Conservation (phyloP, 2,888 invertebrate species). For the Sipunculus nudus region DNA sequence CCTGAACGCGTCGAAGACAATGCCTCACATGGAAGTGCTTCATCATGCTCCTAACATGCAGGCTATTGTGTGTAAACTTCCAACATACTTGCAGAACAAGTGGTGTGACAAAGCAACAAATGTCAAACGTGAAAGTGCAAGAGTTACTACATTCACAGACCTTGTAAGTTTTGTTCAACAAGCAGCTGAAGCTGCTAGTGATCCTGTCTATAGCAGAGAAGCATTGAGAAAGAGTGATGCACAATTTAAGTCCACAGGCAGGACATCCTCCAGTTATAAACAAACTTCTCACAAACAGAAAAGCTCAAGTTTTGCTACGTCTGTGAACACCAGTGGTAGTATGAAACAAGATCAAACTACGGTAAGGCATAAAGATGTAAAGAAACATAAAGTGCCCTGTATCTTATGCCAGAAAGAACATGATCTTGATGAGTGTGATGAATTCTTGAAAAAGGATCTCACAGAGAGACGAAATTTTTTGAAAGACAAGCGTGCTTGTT, state of each 20-base stretch:
- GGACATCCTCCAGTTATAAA: too few relatives aligned
- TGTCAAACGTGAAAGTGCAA: neutral
- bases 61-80: conserved; percentile 20
- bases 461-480: conserved; percentile 1
- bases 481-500: conserved; percentile 7
- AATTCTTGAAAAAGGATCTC: neutral
- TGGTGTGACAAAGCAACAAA: conserved; percentile 11
- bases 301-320: too few relatives aligned
- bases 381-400: too few relatives aligned
- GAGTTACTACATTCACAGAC: neutral
- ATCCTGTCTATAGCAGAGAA: conserved; percentile 9
- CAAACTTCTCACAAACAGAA: too few relatives aligned
- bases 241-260: too few relatives aligned
- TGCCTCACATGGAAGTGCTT: conserved; percentile 13
- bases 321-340: too few relatives aligned
- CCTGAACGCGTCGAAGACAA: too few relatives aligned
- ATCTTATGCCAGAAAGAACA: too few relatives aligned
- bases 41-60: conserved; percentile 20
- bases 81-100: conserved; percentile 19
- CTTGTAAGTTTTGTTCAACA: neutral
- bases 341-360: too few relatives aligned
- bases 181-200: conserved; percentile 1
- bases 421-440: neutral
- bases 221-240: too few relatives aligned
- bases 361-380: too few relatives aligned